These are phyloP conservation scores for Fratercula arctica DNA, from an alignment of 2,797 vertebrate species.

Conservation along the genomic window DNA sequence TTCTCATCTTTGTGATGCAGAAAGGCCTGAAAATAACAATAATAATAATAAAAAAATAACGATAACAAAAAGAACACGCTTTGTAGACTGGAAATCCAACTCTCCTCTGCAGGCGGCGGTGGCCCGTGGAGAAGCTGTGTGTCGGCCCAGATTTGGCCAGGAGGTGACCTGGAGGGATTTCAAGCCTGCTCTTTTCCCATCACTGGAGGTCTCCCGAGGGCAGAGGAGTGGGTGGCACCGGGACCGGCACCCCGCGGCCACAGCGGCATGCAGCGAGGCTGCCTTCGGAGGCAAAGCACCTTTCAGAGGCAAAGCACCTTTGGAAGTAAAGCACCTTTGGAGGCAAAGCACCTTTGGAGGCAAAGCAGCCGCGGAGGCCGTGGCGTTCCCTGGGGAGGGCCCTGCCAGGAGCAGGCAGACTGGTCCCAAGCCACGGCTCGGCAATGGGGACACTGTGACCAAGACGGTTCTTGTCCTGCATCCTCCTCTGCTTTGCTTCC, in stretches of 20 bases:
- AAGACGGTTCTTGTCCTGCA: neutral
- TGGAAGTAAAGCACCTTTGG: constrained; percentile 19
- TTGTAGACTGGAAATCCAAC: neutral
- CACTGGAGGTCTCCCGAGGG: neutral
- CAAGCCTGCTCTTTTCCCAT: neutral
- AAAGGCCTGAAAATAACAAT: neutral
- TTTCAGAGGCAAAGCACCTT: neutral
- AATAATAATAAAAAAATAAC: neutral
- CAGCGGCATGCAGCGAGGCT: neutral
- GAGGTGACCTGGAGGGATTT: neutral
- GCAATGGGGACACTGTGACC: neutral
- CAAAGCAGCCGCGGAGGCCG: neutral
- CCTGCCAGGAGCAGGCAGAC: neutral
- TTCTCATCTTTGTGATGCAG: neutral
- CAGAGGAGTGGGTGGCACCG: neutral
- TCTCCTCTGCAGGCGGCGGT: neutral
- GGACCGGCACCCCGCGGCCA: neutral
- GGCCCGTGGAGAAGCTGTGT: neutral
- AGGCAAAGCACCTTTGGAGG: constrained; percentile 30
- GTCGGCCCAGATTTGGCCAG: neutral
- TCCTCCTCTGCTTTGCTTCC: neutral
- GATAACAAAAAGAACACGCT: neutral
- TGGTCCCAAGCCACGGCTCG: accelerated
- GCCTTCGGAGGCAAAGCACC: constrained; percentile 15
- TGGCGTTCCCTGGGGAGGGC: neutral